Evolutionary conservation across 1,140 invertebrate genomes (phyloP).

Genomic region (Drosophila nigromelanica): DNA sequence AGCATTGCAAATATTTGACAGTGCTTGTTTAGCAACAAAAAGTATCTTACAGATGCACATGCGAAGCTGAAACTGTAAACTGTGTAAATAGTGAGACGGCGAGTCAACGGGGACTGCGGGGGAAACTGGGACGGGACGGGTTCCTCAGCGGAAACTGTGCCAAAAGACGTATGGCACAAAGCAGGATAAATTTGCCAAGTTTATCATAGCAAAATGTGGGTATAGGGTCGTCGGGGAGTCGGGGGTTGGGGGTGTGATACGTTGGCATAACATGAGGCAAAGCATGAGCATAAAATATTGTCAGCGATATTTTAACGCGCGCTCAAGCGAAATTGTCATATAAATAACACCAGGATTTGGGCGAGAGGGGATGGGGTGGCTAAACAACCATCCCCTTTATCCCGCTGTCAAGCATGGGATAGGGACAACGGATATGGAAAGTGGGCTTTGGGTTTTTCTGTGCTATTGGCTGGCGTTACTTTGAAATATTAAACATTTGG

Average conservation of each 20-base stretch:
- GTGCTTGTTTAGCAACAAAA: slow-evolving; percentile 54
- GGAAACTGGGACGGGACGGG: background rate
- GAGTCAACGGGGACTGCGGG: background rate
- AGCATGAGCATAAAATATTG: slow-evolving; percentile 80
- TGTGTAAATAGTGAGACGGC: slow-evolving; percentile 68
- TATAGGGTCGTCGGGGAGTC: background rate
- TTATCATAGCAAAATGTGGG: slow-evolving; percentile 67
- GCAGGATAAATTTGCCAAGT: slow-evolving; percentile 82
- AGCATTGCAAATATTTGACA: slow-evolving; percentile 72
- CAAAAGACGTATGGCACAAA: slow-evolving; percentile 81
- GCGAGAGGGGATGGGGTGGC: background rate
- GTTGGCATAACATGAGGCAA: slow-evolving; percentile 76
- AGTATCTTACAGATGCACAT: slow-evolving; percentile 59
- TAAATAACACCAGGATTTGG: slow-evolving; percentile 67
- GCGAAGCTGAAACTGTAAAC: slow-evolving; percentile 61
- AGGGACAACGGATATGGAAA: slow-evolving; percentile 30
- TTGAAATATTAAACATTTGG: slow-evolving; percentile 79
- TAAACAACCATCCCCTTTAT: background rate
- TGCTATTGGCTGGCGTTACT: slow-evolving; percentile 63
- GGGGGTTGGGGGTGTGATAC: slow-evolving; percentile 21
- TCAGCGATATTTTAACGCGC: slow-evolving; percentile 79
- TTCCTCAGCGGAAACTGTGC: slow-evolving; percentile 69
- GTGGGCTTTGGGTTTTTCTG: slow-evolving; percentile 24
- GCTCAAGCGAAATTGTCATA: slow-evolving; percentile 81
- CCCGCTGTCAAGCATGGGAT: background rate